A percentile compares a stretch with the other conserved stretches of the same genome.
Evolutionary conservation across 1,140 invertebrate genomes (phyloP).

Genomic region (Ostrea denselamellosa): DNA sequence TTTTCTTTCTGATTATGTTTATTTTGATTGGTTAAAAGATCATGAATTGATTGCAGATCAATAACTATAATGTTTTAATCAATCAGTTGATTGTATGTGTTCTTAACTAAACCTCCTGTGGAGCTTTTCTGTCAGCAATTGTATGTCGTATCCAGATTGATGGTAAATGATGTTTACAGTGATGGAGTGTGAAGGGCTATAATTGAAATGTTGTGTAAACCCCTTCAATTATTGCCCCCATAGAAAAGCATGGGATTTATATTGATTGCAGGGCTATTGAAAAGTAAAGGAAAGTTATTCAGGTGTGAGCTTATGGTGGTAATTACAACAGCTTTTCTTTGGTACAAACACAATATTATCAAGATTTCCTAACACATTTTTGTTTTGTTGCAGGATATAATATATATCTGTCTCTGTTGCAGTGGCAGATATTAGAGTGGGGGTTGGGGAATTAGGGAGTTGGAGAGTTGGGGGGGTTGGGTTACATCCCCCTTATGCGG

Average conservation of each 20-base stretch:
- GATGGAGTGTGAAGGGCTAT: not conserved
- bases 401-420: not conserved
- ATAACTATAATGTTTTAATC: not conserved
- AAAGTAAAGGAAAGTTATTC: not conserved
- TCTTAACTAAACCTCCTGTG: not conserved
- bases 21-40: too few species aligned
- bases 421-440: not conserved
- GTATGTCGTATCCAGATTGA: not conserved
- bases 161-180: constrained; percentile 3
- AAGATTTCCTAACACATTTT: not conserved
- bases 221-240: not conserved
- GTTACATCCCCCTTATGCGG: too few species aligned
- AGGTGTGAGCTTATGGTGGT: not conserved
- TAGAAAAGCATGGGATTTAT: constrained; percentile 15
- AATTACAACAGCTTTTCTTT: not conserved
- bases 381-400: not conserved
- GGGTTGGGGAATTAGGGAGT: not conserved
- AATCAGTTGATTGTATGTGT: not conserved
- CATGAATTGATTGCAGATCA: too few species aligned
- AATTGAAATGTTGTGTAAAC: constrained; percentile 38
- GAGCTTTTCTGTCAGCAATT: not conserved
- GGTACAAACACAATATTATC: not conserved
- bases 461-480: too few species aligned
- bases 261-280: not conserved
- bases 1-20: too few species aligned